phyloP scores from a whole-genome alignment of 2,888 invertebrate species.

The Caenorhabditis wallacei region DNA sequence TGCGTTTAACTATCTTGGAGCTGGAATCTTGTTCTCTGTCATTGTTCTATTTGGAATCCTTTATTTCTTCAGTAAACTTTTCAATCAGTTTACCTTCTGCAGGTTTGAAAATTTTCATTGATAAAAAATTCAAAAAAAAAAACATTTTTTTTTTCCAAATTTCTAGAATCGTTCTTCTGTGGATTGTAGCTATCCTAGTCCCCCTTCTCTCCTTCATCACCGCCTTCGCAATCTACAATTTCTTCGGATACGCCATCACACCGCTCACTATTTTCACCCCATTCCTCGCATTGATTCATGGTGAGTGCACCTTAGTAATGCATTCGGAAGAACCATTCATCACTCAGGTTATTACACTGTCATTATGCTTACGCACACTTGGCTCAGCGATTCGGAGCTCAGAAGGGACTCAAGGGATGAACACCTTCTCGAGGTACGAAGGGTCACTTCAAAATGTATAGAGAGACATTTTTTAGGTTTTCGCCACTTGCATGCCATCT shows the following conservation, averaged over 20 bases:
- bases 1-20: constrained; percentile 21
- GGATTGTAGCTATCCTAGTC: constrained; percentile 46
- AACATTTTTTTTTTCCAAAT: not conserved
- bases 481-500: constrained; percentile 68
- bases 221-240: constrained; percentile 53
- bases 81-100: constrained; percentile 39
- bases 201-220: constrained; percentile 56
- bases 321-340: constrained; percentile 15
- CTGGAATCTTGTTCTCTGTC: constrained; percentile 28
- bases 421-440: constrained; percentile 52
- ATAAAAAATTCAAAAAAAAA: too few relatives aligned
- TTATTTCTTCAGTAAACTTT: constrained; percentile 36
- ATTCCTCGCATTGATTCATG: constrained; percentile 61
- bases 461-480: constrained; percentile 48
- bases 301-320: constrained; percentile 49
- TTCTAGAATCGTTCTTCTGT: constrained; percentile 49
- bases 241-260: constrained; percentile 62
- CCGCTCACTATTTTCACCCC: constrained; percentile 68
- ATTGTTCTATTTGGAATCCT: constrained; percentile 43
- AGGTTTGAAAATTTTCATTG: too few relatives aligned
- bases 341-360: constrained; percentile 39
- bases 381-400: constrained; percentile 61
- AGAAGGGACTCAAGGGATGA: constrained; percentile 54
- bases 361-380: constrained; percentile 63
- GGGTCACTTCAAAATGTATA: not conserved